These are phyloP conservation scores for Xestia xanthographa DNA, from an alignment of 2,888 invertebrate species.

Conservation along the genomic window DNA sequence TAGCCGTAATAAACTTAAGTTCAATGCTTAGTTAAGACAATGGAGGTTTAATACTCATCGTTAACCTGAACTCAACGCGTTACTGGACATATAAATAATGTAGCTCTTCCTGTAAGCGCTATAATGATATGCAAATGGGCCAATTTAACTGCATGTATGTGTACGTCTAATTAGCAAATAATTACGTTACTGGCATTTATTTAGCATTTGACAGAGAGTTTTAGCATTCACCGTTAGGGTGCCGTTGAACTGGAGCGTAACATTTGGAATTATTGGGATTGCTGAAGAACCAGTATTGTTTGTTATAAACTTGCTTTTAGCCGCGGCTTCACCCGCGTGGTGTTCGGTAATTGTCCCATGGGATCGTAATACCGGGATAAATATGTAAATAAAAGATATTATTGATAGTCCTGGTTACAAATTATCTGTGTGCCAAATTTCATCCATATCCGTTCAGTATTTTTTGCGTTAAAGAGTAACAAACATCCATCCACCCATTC, in stretches of 20 bases:
- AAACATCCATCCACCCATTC: no score
- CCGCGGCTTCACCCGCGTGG: no score
- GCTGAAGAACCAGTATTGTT: not conserved
- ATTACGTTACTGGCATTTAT: constrained; percentile 43
- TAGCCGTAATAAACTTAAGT: constrained; percentile 16
- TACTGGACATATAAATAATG: constrained; percentile 46
- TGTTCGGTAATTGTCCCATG: no score
- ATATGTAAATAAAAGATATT: no score
- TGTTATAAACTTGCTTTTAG: no score
- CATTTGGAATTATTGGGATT: not conserved
- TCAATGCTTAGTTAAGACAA: constrained; percentile 9
- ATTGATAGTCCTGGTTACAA: no score
- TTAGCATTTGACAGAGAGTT: constrained; percentile 38
- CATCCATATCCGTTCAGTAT: no score
- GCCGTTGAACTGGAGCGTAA: constrained; percentile 5
- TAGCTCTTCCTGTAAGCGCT: constrained; percentile 41
- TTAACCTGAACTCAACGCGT: constrained; percentile 40
- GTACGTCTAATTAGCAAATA: constrained; percentile 55
- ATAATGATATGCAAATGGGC: constrained; percentile 56
- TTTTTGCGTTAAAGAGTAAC: no score
- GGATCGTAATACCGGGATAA: no score
- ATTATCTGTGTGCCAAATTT: no score
- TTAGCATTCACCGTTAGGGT: constrained; percentile 25
- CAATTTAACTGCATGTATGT: constrained; percentile 53
- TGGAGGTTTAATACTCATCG: constrained; percentile 19